These are phyloP conservation scores for Meloe dianella DNA, from an alignment of 2,888 invertebrate species.

Conservation along the genomic window DNA sequence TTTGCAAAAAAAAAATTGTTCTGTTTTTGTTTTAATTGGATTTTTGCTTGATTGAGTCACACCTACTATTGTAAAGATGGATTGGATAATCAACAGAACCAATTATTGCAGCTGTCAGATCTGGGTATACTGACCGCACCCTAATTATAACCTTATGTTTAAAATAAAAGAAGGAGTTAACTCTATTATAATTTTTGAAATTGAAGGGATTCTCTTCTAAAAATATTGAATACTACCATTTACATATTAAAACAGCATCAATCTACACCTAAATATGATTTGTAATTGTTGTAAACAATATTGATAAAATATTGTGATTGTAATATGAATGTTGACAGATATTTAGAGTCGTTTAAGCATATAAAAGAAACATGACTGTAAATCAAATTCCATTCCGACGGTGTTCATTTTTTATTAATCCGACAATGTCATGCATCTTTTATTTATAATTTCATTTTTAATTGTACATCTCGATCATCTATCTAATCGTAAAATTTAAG, in stretches of 20 bases:
- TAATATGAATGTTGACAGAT: neutral
- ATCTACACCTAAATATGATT: too few relatives aligned
- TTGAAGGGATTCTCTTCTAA: too few relatives aligned
- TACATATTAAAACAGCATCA: too few relatives aligned
- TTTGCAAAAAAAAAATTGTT: slow-evolving; percentile 14
- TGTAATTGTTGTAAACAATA: too few relatives aligned
- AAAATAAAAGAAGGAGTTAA: slow-evolving; percentile 1
- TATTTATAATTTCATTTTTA: neutral
- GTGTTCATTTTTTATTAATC: neutral
- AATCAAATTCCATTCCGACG: neutral
- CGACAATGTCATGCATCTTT: neutral
- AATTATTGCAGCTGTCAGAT: slow-evolving; percentile 18
- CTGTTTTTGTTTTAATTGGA: slow-evolving; percentile 18
- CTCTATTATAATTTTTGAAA: neutral
- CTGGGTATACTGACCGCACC: slow-evolving; percentile 4
- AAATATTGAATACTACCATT: too few relatives aligned
- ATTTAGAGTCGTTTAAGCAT: neutral
- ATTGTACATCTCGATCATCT: neutral
- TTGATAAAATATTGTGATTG: too few relatives aligned
- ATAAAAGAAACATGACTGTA: neutral
- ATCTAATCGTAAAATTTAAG: neutral
- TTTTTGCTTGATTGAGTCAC: slow-evolving; percentile 22
- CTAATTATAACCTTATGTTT: neutral
- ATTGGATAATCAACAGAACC: slow-evolving; percentile 12
- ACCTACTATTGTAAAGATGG: slow-evolving; percentile 16